Evolutionary conservation across 2,797 vertebrate species (phyloP), one percentile per base, ranked within the genome.

Genomic region (Labroides dimidiatus): DNA sequence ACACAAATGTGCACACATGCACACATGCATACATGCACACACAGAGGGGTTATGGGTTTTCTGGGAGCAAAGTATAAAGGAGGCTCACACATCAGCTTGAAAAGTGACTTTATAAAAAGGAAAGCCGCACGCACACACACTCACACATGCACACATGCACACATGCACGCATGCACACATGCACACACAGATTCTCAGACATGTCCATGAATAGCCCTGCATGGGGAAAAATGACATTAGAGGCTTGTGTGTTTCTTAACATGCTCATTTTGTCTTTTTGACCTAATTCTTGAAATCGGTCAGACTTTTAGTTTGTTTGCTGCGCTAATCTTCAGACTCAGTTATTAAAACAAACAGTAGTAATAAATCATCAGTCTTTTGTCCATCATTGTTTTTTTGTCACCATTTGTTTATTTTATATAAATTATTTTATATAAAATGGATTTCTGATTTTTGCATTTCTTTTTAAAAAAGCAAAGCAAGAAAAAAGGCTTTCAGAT

Each of bases 51-150:
- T 21, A 74, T 69, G 55, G 47, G 56, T 77, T 82, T 84, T 77
- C 78, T 77, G 76, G 75, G 80, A 81, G 37, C 45, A 30, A 54
- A 61, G 74, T 41, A 68, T 75, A 69, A 77, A 78, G 78, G 87
- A 77, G 55, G 69, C 59, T 77, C 84, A 39, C 75, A 86, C 84
- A 83, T 83, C 48, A 75, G 17, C 73, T 64, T 87, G 78, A 82
- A 84, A 85, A 72, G 79, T 72, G 27, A 49, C 80, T 65, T 80
- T 70, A 64, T 68, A 82, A 74, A 84, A 84, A 80, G 49, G 51
- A 55, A 82, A 58, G 44, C 30, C 56, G 49, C 42, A 52, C 58
- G 24, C 58, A 49, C 58, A 56, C 42, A 53, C 48, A 55, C 47
- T 51, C 58, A 56, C 65, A 58, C 53, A 61, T 48, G 33, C 20